phyloP scores from a whole-genome alignment of 2,113 vertebrate species.

The Desmodus rotundus region DNA sequence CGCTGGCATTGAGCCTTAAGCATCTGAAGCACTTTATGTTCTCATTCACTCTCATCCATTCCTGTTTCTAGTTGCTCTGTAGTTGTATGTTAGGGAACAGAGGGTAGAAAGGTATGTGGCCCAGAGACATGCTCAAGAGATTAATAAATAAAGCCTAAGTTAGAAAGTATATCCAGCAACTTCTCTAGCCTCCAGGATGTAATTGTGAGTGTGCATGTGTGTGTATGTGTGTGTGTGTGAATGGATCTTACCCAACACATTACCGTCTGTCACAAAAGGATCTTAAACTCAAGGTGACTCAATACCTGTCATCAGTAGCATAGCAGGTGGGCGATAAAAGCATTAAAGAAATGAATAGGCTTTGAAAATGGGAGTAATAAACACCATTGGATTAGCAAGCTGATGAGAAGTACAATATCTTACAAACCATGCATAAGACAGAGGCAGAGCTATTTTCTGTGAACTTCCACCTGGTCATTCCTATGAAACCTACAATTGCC shows the following conservation, averaged over 20 bases:
- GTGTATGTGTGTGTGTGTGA: neutral
- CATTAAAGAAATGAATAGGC: conserved; percentile 66
- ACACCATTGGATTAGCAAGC: conserved; percentile 46
- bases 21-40: neutral
- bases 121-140: conserved; percentile 33
- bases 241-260: conserved; percentile 37
- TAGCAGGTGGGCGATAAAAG: conserved; percentile 60
- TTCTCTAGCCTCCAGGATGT: neutral
- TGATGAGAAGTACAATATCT: conserved; percentile 36
- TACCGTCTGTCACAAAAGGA: conserved; percentile 58
- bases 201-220: neutral
- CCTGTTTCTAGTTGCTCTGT: conserved; percentile 21
- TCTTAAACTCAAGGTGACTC: conserved; percentile 69
- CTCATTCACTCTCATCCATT: neutral
- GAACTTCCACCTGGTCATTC: conserved; percentile 9
- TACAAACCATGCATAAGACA: neutral
- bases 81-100: neutral
- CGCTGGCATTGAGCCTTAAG: neutral
- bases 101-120: neutral
- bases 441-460: conserved; percentile 33
- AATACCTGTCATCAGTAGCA: conserved; percentile 66
- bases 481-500: conserved; percentile 54
- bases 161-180: conserved; percentile 50
- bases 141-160: conserved; percentile 32
- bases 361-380: conserved; percentile 67